A percentile compares a stretch with the other conserved stretches of the same genome.
These are phyloP conservation scores for Drosophila quadrilineata DNA, from an alignment of 1,140 invertebrate genomes.

Conservation along the genomic window DNA sequence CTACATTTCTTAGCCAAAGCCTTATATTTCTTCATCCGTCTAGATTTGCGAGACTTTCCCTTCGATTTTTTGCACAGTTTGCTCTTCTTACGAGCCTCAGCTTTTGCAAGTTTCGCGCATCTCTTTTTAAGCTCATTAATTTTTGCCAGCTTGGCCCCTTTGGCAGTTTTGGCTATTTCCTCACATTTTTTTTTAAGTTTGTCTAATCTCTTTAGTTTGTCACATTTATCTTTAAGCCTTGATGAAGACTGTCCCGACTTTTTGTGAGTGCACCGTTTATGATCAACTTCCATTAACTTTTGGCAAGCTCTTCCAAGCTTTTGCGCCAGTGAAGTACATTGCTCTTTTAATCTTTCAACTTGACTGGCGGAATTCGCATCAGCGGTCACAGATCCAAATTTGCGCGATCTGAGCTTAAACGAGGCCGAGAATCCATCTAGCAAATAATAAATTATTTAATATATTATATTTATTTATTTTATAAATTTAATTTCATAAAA, in stretches of 20 bases:
- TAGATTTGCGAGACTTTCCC: no score
- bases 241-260: no score
- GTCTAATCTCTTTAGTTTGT: neutral
- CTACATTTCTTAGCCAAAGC: no score
- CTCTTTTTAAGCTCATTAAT: conserved; percentile 1
- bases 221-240: conserved; percentile 1
- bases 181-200: neutral
- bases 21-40: no score
- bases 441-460: neutral
- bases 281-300: neutral
- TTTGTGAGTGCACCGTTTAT: conserved; percentile 1
- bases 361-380: neutral
- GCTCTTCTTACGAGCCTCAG: no score
- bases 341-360: neutral
- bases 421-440: conserved; percentile 5
- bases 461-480: neutral
- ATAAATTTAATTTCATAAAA: neutral
- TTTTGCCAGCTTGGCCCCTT: no score
- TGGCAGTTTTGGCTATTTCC: conserved; percentile 3
- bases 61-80: no score
- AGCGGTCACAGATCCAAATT: neutral
- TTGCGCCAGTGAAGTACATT: conserved; percentile 3
- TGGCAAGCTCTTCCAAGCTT: neutral
- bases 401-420: neutral
- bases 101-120: no score